A percentile compares a stretch with the other conserved stretches of the same genome.
These are phyloP conservation scores for Chanos chanos DNA, from an alignment of 2,797 vertebrate genomes.

Conservation along the genomic window DNA sequence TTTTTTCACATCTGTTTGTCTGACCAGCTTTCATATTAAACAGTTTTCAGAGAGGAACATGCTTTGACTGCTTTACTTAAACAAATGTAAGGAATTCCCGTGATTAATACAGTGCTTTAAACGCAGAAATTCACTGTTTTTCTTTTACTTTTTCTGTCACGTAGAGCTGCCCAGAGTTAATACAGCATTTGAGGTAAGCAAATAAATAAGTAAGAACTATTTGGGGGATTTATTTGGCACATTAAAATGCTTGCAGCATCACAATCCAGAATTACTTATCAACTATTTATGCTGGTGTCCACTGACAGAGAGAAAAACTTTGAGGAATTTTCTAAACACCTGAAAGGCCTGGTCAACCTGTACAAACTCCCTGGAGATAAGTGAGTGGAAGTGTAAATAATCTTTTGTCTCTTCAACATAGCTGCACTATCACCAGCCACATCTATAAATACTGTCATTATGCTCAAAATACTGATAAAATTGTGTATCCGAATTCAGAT, in stretches of 20 bases:
- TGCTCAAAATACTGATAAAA: no score
- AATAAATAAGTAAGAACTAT: no score
- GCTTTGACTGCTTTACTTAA: no score
- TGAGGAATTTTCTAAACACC: slow-evolving; percentile 96
- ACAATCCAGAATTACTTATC: no score
- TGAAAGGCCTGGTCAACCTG: slow-evolving; percentile 93
- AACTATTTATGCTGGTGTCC: no score
- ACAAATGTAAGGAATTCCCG: no score
- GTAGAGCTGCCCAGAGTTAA: slow-evolving; percentile 93
- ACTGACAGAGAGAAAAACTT: slow-evolving; percentile 93
- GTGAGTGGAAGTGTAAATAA: slow-evolving; percentile 65
- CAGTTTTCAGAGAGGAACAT: neutral
- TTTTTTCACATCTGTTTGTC: neutral
- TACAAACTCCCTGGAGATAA: slow-evolving; percentile 97
- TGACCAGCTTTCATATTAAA: neutral
- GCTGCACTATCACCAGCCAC: neutral
- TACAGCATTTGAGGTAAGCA: slow-evolving; percentile 89
- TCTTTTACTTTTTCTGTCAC: slow-evolving; percentile 7
- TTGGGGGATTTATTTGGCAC: neutral
- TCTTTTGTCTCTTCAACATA: no score
- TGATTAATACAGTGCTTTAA: no score
- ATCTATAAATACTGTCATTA: neutral
- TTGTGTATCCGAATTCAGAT: no score
- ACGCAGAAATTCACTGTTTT: neutral
- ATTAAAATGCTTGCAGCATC: no score